phyloP scores from a whole-genome alignment of 1,140 invertebrate species.

The Drosophila tani region DNA sequence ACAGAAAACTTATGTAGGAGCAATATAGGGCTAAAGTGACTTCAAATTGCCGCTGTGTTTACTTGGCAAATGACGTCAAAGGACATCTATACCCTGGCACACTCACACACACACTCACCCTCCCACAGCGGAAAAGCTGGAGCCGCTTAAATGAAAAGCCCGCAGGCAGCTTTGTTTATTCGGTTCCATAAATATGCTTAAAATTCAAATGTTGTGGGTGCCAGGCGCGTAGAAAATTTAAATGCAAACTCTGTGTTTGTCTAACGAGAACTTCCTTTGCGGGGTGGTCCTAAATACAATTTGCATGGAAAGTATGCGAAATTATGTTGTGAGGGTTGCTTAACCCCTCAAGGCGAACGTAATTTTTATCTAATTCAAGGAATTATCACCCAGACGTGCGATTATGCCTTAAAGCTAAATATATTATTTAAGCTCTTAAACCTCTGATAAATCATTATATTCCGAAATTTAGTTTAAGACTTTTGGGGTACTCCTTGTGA shows the following conservation, averaged over 20 bases:
- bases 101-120: slow-evolving; percentile 4
- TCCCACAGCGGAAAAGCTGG: slow-evolving; percentile 1
- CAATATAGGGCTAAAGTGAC: slow-evolving; percentile 51
- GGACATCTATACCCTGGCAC: slow-evolving; percentile 40
- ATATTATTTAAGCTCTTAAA: background rate
- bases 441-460: no score
- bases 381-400: slow-evolving; percentile 2
- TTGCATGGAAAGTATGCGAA: slow-evolving; percentile 35
- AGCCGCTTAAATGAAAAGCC: slow-evolving; percentile 45
- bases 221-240: slow-evolving; percentile 9
- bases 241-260: slow-evolving; percentile 33
- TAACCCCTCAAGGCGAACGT: slow-evolving; percentile 8
- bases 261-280: slow-evolving; percentile 5
- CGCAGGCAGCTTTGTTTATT: slow-evolving; percentile 30
- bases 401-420: background rate
- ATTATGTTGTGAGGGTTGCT: slow-evolving; percentile 33
- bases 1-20: slow-evolving; percentile 48
- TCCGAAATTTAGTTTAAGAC: rapidly evolving
- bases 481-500: background rate
- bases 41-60: slow-evolving; percentile 61
- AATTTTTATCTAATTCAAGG: slow-evolving; percentile 25
- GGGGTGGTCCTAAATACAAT: slow-evolving; percentile 4
- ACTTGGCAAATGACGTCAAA: slow-evolving; percentile 74
- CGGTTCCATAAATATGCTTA: slow-evolving; percentile 31
- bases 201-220: slow-evolving; percentile 34